phyloP scores from a whole-genome alignment of 1,140 invertebrate species.

The Drosophila melanogaster region DNA sequence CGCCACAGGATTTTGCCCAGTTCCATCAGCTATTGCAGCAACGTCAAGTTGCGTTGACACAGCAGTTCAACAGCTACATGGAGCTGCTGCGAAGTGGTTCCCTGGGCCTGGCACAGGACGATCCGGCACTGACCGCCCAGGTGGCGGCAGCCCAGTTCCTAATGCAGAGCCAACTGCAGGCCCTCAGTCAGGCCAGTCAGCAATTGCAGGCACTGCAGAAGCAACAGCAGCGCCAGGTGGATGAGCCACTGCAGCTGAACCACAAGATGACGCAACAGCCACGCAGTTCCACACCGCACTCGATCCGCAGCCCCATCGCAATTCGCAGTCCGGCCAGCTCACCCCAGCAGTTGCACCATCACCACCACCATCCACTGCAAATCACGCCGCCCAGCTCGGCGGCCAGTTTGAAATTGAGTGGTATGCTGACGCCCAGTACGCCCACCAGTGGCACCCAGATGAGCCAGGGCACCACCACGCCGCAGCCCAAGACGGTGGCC shows the following conservation, averaged over 20 bases:
- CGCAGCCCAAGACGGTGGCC: slow-evolving; percentile 85
- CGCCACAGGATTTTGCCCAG: slow-evolving; percentile 74
- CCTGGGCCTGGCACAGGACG: slow-evolving; percentile 65
- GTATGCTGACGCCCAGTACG: slow-evolving; percentile 86
- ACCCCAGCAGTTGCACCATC: slow-evolving; percentile 49
- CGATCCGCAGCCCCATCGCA: slow-evolving; percentile 81
- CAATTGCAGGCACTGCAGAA: slow-evolving; percentile 92
- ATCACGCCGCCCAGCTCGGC: slow-evolving; percentile 84
- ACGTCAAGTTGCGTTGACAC: slow-evolving; percentile 74
- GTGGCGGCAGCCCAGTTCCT: slow-evolving; percentile 80
- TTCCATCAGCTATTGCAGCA: slow-evolving; percentile 80
- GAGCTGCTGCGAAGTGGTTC: slow-evolving; percentile 73
- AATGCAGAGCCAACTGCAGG: slow-evolving; percentile 88
- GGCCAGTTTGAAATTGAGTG: slow-evolving; percentile 77
- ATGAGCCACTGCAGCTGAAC: slow-evolving; percentile 66
- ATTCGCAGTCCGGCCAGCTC: slow-evolving; percentile 81
- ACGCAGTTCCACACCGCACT: slow-evolving; percentile 85
- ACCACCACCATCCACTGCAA: slow-evolving; percentile 61
- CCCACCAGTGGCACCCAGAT: slow-evolving; percentile 85
- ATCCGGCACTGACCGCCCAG: slow-evolving; percentile 69
- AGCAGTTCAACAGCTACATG: slow-evolving; percentile 81
- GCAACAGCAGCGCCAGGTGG: slow-evolving; percentile 87
- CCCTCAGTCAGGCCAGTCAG: slow-evolving; percentile 92
- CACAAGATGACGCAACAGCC: slow-evolving; percentile 72
- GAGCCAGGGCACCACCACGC: slow-evolving; percentile 54